Evolutionary conservation across 2,888 invertebrate species (phyloP).

Genomic region (Cylindroiulus punctatus): DNA sequence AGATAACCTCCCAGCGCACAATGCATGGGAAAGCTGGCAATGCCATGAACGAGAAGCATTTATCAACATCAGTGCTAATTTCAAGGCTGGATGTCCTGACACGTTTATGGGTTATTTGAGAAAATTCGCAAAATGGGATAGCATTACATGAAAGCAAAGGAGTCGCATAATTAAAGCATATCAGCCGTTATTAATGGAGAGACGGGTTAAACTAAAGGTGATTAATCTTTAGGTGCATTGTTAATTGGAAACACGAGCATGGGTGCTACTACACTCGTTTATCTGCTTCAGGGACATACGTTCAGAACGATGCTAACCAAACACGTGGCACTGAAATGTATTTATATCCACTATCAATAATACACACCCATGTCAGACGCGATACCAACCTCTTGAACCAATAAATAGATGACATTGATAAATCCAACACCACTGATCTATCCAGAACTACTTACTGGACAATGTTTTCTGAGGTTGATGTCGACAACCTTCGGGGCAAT

Average conservation of each 20-base stretch:
- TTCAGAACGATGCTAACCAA: not conserved
- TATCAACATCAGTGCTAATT: conserved; percentile 24
- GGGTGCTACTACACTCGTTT: not conserved
- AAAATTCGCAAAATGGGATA: not conserved
- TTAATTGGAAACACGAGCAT: not conserved
- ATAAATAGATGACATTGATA: not conserved
- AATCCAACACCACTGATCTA: not conserved
- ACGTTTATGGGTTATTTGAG: not conserved
- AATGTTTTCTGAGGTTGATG: no score
- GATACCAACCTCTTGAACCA: not conserved
- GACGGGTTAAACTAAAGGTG: not conserved
- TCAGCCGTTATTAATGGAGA: not conserved
- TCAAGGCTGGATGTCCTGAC: not conserved
- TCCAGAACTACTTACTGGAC: no score
- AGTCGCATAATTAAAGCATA: not conserved
- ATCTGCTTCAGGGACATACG: not conserved
- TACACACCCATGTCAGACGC: not conserved
- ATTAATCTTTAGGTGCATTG: not conserved
- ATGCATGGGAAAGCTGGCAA: not conserved
- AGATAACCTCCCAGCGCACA: not conserved
- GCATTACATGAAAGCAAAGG: not conserved
- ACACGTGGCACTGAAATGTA: not conserved
- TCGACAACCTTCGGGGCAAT: no score
- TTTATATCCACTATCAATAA: not conserved
- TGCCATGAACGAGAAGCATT: not conserved